Percentiles rank a stretch among this genome's conserved stretches.
These are phyloP conservation scores for Ptychochromis oligacanthus DNA, from an alignment of 2,113 vertebrate species.

Conservation along the genomic window DNA sequence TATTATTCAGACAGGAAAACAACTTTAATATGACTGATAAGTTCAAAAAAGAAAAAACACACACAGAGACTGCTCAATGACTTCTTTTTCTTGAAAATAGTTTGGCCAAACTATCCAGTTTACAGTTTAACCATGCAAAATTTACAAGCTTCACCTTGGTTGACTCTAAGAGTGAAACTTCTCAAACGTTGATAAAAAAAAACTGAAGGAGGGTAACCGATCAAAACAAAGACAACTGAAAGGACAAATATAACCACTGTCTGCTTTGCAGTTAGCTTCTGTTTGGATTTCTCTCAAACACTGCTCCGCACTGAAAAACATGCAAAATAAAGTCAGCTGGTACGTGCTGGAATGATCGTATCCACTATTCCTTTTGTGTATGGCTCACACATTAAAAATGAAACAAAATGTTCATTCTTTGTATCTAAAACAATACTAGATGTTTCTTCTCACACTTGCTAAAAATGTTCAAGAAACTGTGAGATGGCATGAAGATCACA, in stretches of 20 bases:
- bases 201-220: background rate
- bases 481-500: background rate
- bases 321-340: background rate
- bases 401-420: background rate
- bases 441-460: background rate
- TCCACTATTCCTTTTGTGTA: background rate
- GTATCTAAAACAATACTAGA: background rate
- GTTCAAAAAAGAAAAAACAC: too few relatives aligned
- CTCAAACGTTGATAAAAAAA: background rate
- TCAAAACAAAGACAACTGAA: constrained; percentile 21
- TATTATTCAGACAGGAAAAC: too few relatives aligned
- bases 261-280: constrained; percentile 48
- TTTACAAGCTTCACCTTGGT: too few relatives aligned
- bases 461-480: background rate
- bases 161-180: too few relatives aligned
- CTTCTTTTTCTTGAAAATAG: too few relatives aligned
- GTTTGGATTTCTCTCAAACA: constrained; percentile 53
- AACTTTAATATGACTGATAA: too few relatives aligned
- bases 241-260: constrained; percentile 18
- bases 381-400: too few relatives aligned
- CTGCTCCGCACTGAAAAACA: constrained; percentile 17
- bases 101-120: too few relatives aligned
- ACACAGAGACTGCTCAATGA: too few relatives aligned
- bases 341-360: background rate
- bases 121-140: too few relatives aligned